Base-by-base conservation (phyloP, 2,113 vertebrate species). In the Uropsilus gracilis region DNA sequence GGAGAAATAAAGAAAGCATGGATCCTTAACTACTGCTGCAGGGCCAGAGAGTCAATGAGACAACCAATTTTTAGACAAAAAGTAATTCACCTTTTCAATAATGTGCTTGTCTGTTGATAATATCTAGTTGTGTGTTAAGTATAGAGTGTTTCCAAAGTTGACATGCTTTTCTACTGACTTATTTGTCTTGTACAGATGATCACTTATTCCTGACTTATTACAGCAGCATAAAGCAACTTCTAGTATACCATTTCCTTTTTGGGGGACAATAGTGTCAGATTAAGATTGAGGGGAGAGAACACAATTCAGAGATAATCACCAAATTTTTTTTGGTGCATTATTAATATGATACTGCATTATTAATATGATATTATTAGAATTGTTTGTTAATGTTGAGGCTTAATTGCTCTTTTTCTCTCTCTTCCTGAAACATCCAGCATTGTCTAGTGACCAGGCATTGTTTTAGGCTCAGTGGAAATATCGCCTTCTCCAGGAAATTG, bases 1-100 rank as follows among this genome's bases (percentile, higher is more conserved):
- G 96, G 95, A 96, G 78, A 95, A 84, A 90, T 83, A 93, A 63
- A 83, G 76, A 80, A 94, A 94, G 13, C 22, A 0, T 42, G 14
- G 32, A 28, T 84, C 92, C 32, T 93, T 42, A 46, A 66, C 17
- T 83, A 37, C 83, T 64, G 84, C 77, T 93, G 87, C 84, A 90
- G 66, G 76, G 93, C 64, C 81, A 93, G 50, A 76, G 20, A 66
- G 26, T 92, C 39, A 69, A 3, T 61, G 32, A 84, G 46, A 34
- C 24, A 18, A 71, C 3, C 8, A 17, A 24, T 8, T 53, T 90
- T 89, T 48, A 26, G n/a, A 86, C 44, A 69, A 55, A 86, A 72
- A 53, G 0, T 55, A 61, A 42, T 17, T 61, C 11, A 84, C 22
- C 16, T 83, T 93, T 91, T 34, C 81, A 82, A 86, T 46, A 68